A percentile compares a stretch with the other conserved stretches of the same genome.
phyloP scores from a whole-genome alignment of 2,888 invertebrate species.

The Biston stratarius region DNA sequence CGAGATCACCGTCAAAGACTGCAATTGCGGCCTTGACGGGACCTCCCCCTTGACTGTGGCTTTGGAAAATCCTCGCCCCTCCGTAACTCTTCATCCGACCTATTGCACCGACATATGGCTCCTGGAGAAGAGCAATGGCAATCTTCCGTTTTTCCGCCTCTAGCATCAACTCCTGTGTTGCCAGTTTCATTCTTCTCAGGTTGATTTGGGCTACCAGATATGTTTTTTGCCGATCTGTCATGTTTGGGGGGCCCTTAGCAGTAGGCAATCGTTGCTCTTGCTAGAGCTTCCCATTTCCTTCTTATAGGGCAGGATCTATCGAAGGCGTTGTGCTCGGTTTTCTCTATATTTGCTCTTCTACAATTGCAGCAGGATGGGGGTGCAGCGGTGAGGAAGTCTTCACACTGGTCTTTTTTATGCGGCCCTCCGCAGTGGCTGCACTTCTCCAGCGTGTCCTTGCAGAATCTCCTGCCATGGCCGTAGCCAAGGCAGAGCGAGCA shows the following conservation, averaged over 20 bases:
- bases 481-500: too few relatives aligned
- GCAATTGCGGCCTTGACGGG: too few relatives aligned
- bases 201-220: neutral
- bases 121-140: too few relatives aligned
- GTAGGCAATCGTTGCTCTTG: neutral
- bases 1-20: too few relatives aligned
- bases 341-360: neutral
- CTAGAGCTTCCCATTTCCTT: neutral
- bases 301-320: neutral
- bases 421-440: neutral
- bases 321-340: neutral
- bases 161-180: too few relatives aligned
- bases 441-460: neutral
- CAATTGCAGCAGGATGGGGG: neutral
- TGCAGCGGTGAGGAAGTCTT: neutral
- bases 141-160: too few relatives aligned
- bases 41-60: too few relatives aligned
- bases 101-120: too few relatives aligned
- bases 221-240: neutral
- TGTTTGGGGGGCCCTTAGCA: neutral
- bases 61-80: too few relatives aligned
- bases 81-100: too few relatives aligned
- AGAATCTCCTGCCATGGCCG: neutral
- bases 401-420: neutral
- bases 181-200: neutral